Evolutionary conservation across 2,888 invertebrate genomes (phyloP).

Genomic region (Athalia cordata): DNA sequence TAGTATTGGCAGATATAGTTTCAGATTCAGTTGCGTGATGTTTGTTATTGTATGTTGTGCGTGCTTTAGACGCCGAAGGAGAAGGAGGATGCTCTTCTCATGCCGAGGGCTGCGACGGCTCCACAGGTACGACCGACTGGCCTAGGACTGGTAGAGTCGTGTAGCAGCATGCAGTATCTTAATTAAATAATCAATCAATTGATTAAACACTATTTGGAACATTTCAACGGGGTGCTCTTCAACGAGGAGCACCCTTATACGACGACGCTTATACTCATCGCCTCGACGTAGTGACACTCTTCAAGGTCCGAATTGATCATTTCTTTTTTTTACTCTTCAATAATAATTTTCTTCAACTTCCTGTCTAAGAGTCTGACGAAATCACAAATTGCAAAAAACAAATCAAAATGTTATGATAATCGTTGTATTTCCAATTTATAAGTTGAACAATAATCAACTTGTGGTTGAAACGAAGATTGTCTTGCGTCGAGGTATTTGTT

Average conservation of each 20-base stretch:
- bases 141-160: conserved; percentile 66
- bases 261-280: background rate
- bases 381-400: no score
- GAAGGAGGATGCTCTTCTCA: conserved; percentile 92
- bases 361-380: no score
- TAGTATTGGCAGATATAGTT: conserved; percentile 49
- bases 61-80: conserved; percentile 83
- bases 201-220: conserved; percentile 9
- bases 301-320: no score
- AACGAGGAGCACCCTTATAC: conserved; percentile 1
- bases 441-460: no score
- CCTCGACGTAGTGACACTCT: no score
- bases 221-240: conserved; percentile 12
- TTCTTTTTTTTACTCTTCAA: no score
- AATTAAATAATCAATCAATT: conserved; percentile 38
- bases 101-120: conserved; percentile 94
- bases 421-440: no score
- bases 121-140: conserved; percentile 83
- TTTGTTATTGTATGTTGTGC: conserved; percentile 73
- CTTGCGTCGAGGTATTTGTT: no score
- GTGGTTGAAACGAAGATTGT: no score
- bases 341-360: no score
- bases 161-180: conserved; percentile 64
- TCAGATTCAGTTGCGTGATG: conserved; percentile 53
- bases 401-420: no score